Evolutionary conservation across 1,140 invertebrate genomes (phyloP).

Genomic region (Platyscapa corneri): DNA sequence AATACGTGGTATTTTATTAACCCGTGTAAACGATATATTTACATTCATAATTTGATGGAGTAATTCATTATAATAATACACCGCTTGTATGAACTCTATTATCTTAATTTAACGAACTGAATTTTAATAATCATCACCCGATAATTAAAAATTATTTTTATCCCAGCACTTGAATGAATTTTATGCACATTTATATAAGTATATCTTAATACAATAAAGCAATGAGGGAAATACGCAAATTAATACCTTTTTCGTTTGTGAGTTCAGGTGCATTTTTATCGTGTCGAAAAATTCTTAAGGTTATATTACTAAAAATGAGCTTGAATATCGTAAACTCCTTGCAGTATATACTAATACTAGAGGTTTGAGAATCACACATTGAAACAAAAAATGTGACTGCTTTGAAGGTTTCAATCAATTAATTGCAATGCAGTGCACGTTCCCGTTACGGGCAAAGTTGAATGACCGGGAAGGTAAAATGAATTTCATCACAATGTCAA

Average conservation of each 20-base stretch:
- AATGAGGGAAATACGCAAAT: background rate
- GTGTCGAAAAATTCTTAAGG: background rate
- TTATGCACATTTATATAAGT: background rate
- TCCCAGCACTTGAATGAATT: too few relatives aligned
- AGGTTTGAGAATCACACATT: background rate
- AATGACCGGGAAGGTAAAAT: slow-evolving; percentile 40
- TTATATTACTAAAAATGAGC: background rate
- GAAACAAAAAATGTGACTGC: background rate
- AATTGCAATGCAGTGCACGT: slow-evolving; percentile 35
- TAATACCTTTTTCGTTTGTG: background rate
- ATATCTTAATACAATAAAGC: background rate
- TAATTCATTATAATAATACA: background rate
- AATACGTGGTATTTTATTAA: background rate
- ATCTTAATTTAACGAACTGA: too few relatives aligned
- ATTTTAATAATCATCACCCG: too few relatives aligned
- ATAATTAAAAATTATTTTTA: too few relatives aligned
- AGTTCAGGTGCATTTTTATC: background rate
- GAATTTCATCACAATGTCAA: slow-evolving; percentile 19
- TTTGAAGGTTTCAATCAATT: slow-evolving; percentile 27
- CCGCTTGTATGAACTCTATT: background rate
- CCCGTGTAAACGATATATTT: background rate
- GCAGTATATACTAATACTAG: background rate
- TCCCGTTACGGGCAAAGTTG: slow-evolving; percentile 45
- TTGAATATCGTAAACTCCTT: background rate
- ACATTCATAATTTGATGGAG: background rate